A percentile compares a stretch with the other conserved stretches of the same genome.
These are phyloP conservation scores for Drosophila demipolita DNA, from an alignment of 2,888 invertebrate species.

Conservation along the genomic window DNA sequence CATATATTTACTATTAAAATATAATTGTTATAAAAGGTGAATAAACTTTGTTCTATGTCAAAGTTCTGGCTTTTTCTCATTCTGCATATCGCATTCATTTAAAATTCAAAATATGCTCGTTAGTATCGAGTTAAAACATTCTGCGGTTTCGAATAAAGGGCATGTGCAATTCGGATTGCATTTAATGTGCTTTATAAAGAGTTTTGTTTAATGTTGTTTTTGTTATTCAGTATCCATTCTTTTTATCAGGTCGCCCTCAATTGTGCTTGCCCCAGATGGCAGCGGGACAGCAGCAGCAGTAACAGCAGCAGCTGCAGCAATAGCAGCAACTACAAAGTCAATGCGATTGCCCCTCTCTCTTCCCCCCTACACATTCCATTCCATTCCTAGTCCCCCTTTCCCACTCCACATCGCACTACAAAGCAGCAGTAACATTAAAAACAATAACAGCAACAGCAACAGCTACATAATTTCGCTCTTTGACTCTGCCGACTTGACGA, in stretches of 20 bases:
- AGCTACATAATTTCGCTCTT: conserved; percentile 36
- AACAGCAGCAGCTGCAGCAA: conserved; percentile 33
- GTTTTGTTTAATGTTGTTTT: conserved; percentile 16
- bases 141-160: conserved; percentile 11
- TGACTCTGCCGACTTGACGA: conserved; percentile 37
- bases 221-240: conserved; percentile 25
- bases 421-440: conserved; percentile 30
- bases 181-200: not conserved
- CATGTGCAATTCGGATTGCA: conserved; percentile 10
- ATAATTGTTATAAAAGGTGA: not conserved
- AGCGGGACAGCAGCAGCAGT: conserved; percentile 43
- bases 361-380: not conserved
- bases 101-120: not conserved
- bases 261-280: conserved; percentile 29
- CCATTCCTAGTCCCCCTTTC: not conserved
- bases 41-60: not conserved
- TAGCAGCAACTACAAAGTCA: conserved; percentile 20
- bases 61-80: not conserved
- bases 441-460: conserved; percentile 7
- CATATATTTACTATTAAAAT: not conserved
- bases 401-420: conserved; percentile 12
- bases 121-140: not conserved
- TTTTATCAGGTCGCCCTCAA: conserved; percentile 48
- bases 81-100: not conserved
- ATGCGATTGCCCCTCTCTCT: conserved; percentile 6